Evolutionary conservation across 2,888 invertebrate species (phyloP).

Genomic region (Tineola bisselliella): DNA sequence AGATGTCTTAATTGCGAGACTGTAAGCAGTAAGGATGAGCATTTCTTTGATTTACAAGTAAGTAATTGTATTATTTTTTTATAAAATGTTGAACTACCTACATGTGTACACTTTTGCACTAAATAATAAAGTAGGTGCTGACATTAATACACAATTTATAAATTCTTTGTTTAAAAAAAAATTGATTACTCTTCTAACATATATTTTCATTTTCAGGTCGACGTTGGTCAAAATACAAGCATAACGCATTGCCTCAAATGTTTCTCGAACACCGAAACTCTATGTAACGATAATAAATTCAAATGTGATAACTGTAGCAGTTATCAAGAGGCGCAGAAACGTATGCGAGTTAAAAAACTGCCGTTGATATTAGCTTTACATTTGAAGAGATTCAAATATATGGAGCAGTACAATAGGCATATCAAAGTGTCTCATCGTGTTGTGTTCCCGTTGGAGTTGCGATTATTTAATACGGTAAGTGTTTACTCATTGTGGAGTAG

Average conservation of each 20-base stretch:
- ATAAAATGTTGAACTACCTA: too few relatives aligned
- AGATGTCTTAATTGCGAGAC: slow-evolving; percentile 99
- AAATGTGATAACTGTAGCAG: slow-evolving; percentile 99
- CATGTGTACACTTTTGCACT: too few relatives aligned
- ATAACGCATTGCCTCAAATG: slow-evolving; percentile 98
- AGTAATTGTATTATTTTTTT: slow-evolving; percentile 7
- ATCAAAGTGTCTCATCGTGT: slow-evolving; percentile 99
- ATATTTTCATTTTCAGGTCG: slow-evolving; percentile 75
- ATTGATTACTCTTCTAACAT: too few relatives aligned
- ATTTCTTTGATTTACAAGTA: slow-evolving; percentile 95
- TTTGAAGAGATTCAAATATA: slow-evolving; percentile 96
- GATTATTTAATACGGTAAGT: slow-evolving; percentile 96
- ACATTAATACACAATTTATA: too few relatives aligned
- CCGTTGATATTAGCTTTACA: slow-evolving; percentile 98
- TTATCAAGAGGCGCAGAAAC: slow-evolving; percentile 98
- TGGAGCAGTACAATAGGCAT: slow-evolving; percentile 98
- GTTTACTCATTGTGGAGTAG: too few relatives aligned
- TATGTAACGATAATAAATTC: slow-evolving; percentile 99
- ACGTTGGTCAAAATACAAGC: slow-evolving; percentile 99
- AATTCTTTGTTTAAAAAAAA: too few relatives aligned
- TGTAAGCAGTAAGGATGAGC: slow-evolving; percentile 99
- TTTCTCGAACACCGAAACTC: slow-evolving; percentile 98
- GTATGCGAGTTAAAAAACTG: slow-evolving; percentile 98
- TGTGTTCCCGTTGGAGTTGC: slow-evolving; percentile 96
- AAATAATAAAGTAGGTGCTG: too few relatives aligned